Evolutionary conservation across 2,888 invertebrate species (phyloP).

Genomic region (Hemistola chrysoprasaria): DNA sequence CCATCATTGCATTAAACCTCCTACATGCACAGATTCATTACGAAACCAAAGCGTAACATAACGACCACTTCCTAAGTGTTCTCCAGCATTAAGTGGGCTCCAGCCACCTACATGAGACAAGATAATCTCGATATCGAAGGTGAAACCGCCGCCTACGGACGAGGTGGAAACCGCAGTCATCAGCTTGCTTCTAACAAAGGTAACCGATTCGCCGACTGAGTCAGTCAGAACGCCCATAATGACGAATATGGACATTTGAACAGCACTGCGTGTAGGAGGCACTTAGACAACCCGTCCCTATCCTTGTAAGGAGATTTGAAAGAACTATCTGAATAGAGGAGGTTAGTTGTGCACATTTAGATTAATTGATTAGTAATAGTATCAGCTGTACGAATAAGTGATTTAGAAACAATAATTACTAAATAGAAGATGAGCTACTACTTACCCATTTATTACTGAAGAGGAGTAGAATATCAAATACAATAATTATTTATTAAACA

Average conservation of each 20-base stretch:
- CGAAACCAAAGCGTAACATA: constrained; percentile 48
- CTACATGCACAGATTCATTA: constrained; percentile 51
- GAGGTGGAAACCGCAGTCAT: constrained; percentile 64
- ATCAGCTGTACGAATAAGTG: too few species aligned
- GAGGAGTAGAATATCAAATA: constrained; percentile 5
- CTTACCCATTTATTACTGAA: too few species aligned
- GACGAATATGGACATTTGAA: constrained; percentile 76
- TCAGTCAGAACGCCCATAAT: constrained; percentile 71
- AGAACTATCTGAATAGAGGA: constrained; percentile 38
- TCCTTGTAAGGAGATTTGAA: constrained; percentile 59
- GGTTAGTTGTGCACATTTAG: constrained; percentile 10
- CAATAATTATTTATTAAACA: background rate
- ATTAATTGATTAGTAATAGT: constrained; percentile 4
- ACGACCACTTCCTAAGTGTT: constrained; percentile 52
- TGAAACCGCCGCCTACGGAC: constrained; percentile 72
- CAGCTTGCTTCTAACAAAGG: constrained; percentile 68
- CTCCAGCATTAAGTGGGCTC: constrained; percentile 46
- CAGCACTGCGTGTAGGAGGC: constrained; percentile 63
- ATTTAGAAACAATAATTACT: too few species aligned
- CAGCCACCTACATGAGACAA: constrained; percentile 61
- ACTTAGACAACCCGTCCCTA: constrained; percentile 58
- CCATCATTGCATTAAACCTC: constrained; percentile 34
- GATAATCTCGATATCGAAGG: constrained; percentile 72
- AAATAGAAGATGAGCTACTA: too few species aligned
- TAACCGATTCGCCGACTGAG: constrained; percentile 68